Conservation (phyloP, 2,888 invertebrate genomes). For the Caenorhabditis becei region DNA sequence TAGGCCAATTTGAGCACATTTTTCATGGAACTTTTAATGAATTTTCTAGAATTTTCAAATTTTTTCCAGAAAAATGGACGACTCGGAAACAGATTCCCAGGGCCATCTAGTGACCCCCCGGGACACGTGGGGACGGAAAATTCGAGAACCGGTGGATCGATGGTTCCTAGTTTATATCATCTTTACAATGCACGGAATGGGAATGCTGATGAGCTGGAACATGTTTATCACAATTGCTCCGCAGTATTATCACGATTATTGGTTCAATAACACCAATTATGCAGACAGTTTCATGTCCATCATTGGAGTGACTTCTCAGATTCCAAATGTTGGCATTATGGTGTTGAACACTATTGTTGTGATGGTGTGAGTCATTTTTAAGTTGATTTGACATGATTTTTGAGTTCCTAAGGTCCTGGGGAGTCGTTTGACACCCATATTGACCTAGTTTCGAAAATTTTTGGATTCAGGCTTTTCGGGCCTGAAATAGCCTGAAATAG, state of each 20-base stretch:
- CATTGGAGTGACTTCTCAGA: slow-evolving; percentile 91
- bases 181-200: slow-evolving; percentile 70
- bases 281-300: slow-evolving; percentile 89
- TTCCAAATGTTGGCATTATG: slow-evolving; percentile 95
- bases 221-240: slow-evolving; percentile 73
- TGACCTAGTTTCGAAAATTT: background rate
- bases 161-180: slow-evolving; percentile 67
- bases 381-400: background rate
- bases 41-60: slow-evolving; percentile 4
- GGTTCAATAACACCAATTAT: slow-evolving; percentile 86
- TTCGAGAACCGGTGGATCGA: slow-evolving; percentile 51
- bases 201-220: slow-evolving; percentile 72
- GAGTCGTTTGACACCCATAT: slow-evolving; percentile 2
- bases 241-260: slow-evolving; percentile 88
- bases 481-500: too few relatives aligned
- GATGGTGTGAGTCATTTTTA: slow-evolving; percentile 60
- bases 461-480: background rate
- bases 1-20: too few relatives aligned
- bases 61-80: slow-evolving; percentile 37
- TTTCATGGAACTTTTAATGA: too few relatives aligned
- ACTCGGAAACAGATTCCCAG: slow-evolving; percentile 21
- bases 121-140: slow-evolving; percentile 52
- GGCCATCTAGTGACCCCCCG: slow-evolving; percentile 35
- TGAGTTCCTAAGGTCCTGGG: too few relatives aligned
- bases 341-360: slow-evolving; percentile 78